Evolutionary conservation across 2,888 invertebrate genomes (phyloP).

Genomic region (Drosophila ezoana): DNA sequence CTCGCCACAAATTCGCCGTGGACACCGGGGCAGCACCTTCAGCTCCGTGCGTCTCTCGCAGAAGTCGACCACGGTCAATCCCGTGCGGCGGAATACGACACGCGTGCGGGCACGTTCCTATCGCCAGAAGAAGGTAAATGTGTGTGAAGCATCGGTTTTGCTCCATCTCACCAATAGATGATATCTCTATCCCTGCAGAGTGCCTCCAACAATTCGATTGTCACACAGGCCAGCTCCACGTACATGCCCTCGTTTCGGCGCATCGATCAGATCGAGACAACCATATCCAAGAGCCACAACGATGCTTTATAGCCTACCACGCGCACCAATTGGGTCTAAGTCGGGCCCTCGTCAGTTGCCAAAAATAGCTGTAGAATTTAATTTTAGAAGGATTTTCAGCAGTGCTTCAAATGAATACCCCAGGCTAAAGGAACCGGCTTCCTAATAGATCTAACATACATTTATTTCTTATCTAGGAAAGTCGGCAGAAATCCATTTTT

Average conservation of each 20-base stretch:
- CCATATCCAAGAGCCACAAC: slow-evolving; percentile 81
- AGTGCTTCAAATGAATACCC: neutral
- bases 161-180: slow-evolving; percentile 7
- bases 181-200: slow-evolving; percentile 70
- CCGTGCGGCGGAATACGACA: slow-evolving; percentile 87
- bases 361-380: slow-evolving; percentile 55
- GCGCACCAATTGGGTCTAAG: slow-evolving; percentile 76
- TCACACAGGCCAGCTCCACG: slow-evolving; percentile 81
- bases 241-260: slow-evolving; percentile 83
- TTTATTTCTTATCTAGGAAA: slow-evolving; percentile 1
- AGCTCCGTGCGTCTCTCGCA: slow-evolving; percentile 87
- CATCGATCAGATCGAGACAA: slow-evolving; percentile 83
- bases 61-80: slow-evolving; percentile 84
- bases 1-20: slow-evolving; percentile 84
- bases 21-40: slow-evolving; percentile 85
- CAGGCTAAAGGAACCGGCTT: slow-evolving; percentile 8
- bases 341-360: slow-evolving; percentile 16
- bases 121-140: slow-evolving; percentile 83
- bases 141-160: neutral
- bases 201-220: slow-evolving; percentile 84
- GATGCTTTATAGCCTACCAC: slow-evolving; percentile 81
- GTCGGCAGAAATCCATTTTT: slow-evolving; percentile 21
- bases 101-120: slow-evolving; percentile 85
- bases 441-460: slow-evolving; percentile 12
- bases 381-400: slow-evolving; percentile 65